A percentile compares a stretch with the other conserved stretches of the same genome.
phyloP scores from a whole-genome alignment of 2,113 vertebrate species.

The Pseudopodoces humilis region DNA sequence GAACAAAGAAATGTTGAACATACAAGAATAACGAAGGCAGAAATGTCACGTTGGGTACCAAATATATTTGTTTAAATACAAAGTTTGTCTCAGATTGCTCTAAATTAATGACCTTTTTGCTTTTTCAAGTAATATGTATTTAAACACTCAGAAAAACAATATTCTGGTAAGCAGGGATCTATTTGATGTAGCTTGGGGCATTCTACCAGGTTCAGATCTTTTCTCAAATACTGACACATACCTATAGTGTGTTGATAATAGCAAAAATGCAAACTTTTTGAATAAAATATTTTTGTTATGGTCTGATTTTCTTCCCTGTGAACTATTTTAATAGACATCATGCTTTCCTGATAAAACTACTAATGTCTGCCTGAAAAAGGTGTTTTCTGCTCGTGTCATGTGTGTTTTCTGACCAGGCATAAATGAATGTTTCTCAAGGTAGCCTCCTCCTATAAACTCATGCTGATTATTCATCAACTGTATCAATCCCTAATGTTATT shows the following conservation, averaged over 20 bases:
- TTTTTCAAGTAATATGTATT: background rate
- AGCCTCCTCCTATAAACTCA: background rate
- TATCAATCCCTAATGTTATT: background rate
- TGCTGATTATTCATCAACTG: background rate
- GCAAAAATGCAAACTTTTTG: background rate
- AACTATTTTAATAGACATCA: background rate
- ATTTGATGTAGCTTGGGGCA: background rate
- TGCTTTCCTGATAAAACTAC: background rate
- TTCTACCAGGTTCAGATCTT: background rate
- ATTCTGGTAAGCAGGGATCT: background rate
- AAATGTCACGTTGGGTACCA: background rate
- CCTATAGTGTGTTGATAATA: background rate
- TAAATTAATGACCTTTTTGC: background rate
- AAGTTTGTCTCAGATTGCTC: background rate
- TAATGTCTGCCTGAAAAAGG: background rate
- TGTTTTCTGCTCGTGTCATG: background rate
- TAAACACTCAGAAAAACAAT: background rate
- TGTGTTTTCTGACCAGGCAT: background rate
- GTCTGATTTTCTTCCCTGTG: background rate
- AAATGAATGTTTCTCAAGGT: background rate
- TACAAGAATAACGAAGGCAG: background rate
- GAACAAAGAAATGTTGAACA: background rate
- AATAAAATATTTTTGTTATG: fast-evolving
- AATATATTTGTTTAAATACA: background rate
- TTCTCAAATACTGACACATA: background rate